phyloP scores from a whole-genome alignment of 2,113 vertebrate genomes.

The Zingel zingel region DNA sequence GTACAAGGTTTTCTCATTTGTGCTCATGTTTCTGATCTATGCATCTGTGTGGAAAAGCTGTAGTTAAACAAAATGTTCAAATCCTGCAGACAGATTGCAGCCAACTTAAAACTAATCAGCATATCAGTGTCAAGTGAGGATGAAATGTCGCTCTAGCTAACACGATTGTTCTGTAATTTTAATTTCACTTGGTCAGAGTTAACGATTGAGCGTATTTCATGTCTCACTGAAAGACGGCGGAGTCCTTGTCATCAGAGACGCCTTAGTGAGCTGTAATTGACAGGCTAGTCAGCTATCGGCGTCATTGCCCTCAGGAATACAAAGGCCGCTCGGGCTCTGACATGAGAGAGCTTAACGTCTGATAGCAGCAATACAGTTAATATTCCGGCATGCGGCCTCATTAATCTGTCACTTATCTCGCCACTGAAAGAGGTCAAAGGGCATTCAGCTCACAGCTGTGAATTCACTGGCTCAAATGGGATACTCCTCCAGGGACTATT shows the following conservation, averaged over 20 bases:
- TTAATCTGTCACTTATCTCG: conserved; percentile 65
- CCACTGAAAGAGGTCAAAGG: conserved; percentile 24
- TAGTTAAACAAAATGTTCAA: neutral
- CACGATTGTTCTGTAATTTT: conserved; percentile 32
- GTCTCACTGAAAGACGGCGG: conserved; percentile 48
- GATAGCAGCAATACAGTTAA: conserved; percentile 52
- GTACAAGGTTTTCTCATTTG: neutral
- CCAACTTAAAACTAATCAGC: neutral
- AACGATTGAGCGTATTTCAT: conserved; percentile 35
- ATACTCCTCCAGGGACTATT: conserved; percentile 22
- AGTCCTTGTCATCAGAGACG: conserved; percentile 57
- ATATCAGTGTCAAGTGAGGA: neutral
- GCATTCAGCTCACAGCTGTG: conserved; percentile 63
- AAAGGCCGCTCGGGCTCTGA: conserved; percentile 1
- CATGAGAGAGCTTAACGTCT: conserved; percentile 61
- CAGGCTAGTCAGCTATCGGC: conserved; percentile 43
- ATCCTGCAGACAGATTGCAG: neutral
- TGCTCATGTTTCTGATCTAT: neutral
- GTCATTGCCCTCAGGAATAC: conserved; percentile 31
- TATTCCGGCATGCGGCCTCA: conserved; percentile 27
- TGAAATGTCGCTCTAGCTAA: neutral
- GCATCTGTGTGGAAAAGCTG: neutral
- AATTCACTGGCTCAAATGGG: conserved; percentile 40
- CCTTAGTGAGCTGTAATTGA: conserved; percentile 50
- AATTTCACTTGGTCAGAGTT: conserved; percentile 11